These are phyloP conservation scores for Mustela nigripes DNA, from an alignment of 2,113 vertebrate species.

Conservation along the genomic window DNA sequence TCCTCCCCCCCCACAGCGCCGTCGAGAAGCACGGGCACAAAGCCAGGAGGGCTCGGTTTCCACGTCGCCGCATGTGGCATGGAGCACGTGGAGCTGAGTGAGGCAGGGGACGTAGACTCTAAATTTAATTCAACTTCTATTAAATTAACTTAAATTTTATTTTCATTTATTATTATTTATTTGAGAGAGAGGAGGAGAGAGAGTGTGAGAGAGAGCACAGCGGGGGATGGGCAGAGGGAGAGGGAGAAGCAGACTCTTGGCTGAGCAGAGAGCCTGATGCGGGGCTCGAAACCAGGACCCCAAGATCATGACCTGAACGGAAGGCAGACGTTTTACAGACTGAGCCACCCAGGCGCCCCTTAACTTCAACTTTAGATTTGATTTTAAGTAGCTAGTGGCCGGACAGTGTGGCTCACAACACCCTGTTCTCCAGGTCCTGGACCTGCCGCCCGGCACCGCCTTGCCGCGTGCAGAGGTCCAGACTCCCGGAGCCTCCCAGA, in stretches of 20 bases:
- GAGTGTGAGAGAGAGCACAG: not conserved
- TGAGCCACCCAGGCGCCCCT: not conserved
- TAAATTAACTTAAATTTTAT: not conserved
- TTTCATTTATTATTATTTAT: not conserved
- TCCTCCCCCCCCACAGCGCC: accelerated
- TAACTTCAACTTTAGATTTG: not conserved
- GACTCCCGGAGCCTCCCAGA: not conserved
- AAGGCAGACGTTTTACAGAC: not conserved
- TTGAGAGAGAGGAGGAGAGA: not conserved
- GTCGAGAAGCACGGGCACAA: no score
- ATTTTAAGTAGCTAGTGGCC: not conserved
- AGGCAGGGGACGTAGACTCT: not conserved
- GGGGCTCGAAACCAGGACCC: not conserved
- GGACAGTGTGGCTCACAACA: not conserved
- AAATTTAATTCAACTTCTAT: not conserved
- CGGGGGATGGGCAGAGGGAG: not conserved
- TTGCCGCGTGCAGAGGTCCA: not conserved
- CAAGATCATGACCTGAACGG: not conserved
- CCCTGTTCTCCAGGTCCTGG: no score
- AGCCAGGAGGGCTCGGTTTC: not conserved
- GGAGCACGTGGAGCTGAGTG: accelerated
- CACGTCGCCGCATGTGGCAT: accelerated
- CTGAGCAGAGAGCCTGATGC: not conserved
- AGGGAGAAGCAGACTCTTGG: not conserved
- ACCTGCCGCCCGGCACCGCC: accelerated